Conservation (phyloP, 2,797 vertebrate genomes). For the Xiphophorus birchmanni region DNA sequence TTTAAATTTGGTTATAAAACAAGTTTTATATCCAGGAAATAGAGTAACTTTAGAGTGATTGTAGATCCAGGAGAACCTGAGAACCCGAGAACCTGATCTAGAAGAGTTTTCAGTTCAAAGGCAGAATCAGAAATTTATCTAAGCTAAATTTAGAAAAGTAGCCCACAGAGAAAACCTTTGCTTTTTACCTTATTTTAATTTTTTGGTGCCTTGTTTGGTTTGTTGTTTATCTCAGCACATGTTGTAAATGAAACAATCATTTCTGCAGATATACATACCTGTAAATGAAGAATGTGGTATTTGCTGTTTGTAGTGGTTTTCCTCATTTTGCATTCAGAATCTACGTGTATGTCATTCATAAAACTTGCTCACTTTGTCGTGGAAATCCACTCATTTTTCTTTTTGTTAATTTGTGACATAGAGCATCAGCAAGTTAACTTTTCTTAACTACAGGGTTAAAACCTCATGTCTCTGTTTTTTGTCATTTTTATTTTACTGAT, state of each 20-base stretch:
- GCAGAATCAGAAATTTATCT: background rate
- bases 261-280: background rate
- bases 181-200: background rate
- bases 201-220: background rate
- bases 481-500: background rate
- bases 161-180: background rate
- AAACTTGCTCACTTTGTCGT: background rate
- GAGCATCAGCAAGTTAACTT: background rate
- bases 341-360: too few species aligned
- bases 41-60: background rate
- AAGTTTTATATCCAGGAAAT: background rate
- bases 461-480: background rate
- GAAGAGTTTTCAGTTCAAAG: background rate
- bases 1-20: background rate
- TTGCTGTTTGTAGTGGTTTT: background rate
- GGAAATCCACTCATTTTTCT: background rate
- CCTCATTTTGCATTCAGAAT: background rate
- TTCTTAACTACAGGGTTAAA: background rate
- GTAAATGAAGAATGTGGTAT: background rate
- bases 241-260: background rate
- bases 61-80: background rate
- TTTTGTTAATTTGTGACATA: background rate
- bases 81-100: background rate
- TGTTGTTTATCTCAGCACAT: background rate
- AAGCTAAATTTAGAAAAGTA: background rate